These are phyloP conservation scores for Drosophila chauvacae DNA, from an alignment of 1,140 invertebrate species.

Conservation along the genomic window DNA sequence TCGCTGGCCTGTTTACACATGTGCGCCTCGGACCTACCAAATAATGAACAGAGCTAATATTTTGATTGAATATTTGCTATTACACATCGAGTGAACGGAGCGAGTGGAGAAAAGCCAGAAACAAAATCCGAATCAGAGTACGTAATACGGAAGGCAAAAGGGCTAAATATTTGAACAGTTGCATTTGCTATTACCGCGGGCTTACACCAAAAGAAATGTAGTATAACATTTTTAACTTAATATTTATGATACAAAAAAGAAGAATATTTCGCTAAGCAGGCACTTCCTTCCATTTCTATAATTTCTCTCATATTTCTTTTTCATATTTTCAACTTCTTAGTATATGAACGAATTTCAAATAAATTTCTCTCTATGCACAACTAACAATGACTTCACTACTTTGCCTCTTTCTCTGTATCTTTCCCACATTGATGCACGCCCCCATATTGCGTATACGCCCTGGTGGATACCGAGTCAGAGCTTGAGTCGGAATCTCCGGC, in stretches of 20 bases:
- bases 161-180: constrained; percentile 33
- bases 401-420: constrained; percentile 22
- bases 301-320: neutral
- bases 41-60: constrained; percentile 40
- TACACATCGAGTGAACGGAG: constrained; percentile 22
- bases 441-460: constrained; percentile 51
- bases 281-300: neutral
- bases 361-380: constrained; percentile 5
- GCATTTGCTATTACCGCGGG: constrained; percentile 14
- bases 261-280: too few relatives aligned
- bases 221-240: neutral
- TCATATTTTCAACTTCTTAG: neutral
- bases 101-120: neutral
- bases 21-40: constrained; percentile 23
- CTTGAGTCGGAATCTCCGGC: constrained; percentile 25
- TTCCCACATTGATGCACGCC: constrained; percentile 54
- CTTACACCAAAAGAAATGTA: neutral
- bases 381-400: constrained; percentile 27
- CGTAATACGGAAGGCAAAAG: constrained; percentile 48
- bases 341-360: too few relatives aligned
- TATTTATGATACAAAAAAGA: too few relatives aligned
- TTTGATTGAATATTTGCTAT: constrained; percentile 53
- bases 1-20: constrained; percentile 41
- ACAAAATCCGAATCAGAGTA: constrained; percentile 42
- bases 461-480: constrained; percentile 6